Base-by-base conservation (phyloP, 2,113 vertebrate species). In the Cinclus mexicanus region DNA sequence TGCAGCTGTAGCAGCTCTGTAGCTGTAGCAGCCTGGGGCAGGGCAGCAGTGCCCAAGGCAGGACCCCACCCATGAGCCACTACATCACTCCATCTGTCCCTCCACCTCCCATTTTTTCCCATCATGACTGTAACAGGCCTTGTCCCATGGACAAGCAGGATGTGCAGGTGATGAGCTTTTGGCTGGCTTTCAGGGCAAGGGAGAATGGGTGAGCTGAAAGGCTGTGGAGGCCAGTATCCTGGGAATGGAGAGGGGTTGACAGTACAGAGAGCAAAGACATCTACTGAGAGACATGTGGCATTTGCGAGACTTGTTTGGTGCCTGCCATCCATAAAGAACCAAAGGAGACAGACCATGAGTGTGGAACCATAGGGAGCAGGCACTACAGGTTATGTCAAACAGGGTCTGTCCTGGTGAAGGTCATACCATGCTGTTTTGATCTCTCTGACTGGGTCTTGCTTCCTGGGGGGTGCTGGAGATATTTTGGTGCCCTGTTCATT, bases 71-170 rank as follows among this genome's bases (percentile, higher is more conserved):
- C 0, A 6, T 0, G 29, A 26, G 9, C 10, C 2, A 2, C 6
- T 7, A 25, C 17, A 2, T 5, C 4, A 2, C 17, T 52, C 5
- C 0, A 0, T 2, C 2, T 14, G 7, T 3, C 2, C 0, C 10
- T 60, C 14, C 25, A 20, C 9, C 12, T 59, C 11, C 42, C 4
- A 13, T 3, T 65, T 33, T 18, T 25, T 0, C 3, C 16, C 46
- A 21, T 8, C 1, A n/a, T 52, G 75, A 47, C 0, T 0, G 68
- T 64, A 86, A 3, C 14, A 29, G 10, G 2, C 14, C 10, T 1
- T 0, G 2, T 31, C 3, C 44, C 18, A 18, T 0, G 23, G 61
- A 24, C 29, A 9, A 49, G 12, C 9, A 59, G 12, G 2, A 52
- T 0, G 1, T 12, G 10, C 4, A 26, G 74, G 56, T 50, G 60